phyloP scores from a whole-genome alignment of 2,888 invertebrate genomes.

The Petrophora chlorosata region DNA sequence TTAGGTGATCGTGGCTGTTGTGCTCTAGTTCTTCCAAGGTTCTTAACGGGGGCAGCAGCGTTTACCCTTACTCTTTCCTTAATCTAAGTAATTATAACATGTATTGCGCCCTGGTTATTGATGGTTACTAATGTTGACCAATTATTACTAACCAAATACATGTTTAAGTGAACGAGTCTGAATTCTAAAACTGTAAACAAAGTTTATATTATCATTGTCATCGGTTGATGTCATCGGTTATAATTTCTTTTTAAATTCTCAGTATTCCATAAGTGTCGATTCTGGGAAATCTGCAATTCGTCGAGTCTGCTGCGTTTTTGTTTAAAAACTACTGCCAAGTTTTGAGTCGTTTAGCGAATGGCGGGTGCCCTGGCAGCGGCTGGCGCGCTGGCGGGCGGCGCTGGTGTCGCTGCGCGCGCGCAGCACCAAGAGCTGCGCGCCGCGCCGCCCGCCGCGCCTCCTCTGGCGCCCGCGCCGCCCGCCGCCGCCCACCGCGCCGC shows the following conservation, averaged over 20 bases:
- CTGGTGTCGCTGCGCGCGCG: slow-evolving; percentile 32
- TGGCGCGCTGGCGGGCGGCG: slow-evolving; percentile 34
- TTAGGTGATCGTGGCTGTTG: no score
- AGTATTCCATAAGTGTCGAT: slow-evolving; percentile 38
- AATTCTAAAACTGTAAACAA: slow-evolving; percentile 9
- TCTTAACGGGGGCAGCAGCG: no score
- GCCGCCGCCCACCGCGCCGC: slow-evolving; percentile 30
- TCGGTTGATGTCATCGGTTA: slow-evolving; percentile 35
- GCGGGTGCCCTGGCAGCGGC: slow-evolving; percentile 44
- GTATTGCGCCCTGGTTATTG: no score
- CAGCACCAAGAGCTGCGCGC: slow-evolving; percentile 9
- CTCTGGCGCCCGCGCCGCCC: slow-evolving; percentile 28
- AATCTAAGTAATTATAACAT: no score
- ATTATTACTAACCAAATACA: no score
- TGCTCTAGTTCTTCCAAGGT: no score
- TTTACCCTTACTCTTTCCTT: no score
- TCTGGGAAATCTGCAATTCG: slow-evolving; percentile 56
- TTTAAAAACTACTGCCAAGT: slow-evolving; percentile 58
- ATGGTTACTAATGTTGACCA: no score
- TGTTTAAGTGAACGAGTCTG: no score
- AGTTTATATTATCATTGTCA: slow-evolving; percentile 14
- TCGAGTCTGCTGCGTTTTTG: slow-evolving; percentile 42
- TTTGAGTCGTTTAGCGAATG: slow-evolving; percentile 44
- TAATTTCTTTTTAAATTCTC: slow-evolving; percentile 33
- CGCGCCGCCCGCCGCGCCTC: slow-evolving; percentile 36